Evolutionary conservation across 2,888 invertebrate genomes (phyloP).

Genomic region (Aquatica leii): DNA sequence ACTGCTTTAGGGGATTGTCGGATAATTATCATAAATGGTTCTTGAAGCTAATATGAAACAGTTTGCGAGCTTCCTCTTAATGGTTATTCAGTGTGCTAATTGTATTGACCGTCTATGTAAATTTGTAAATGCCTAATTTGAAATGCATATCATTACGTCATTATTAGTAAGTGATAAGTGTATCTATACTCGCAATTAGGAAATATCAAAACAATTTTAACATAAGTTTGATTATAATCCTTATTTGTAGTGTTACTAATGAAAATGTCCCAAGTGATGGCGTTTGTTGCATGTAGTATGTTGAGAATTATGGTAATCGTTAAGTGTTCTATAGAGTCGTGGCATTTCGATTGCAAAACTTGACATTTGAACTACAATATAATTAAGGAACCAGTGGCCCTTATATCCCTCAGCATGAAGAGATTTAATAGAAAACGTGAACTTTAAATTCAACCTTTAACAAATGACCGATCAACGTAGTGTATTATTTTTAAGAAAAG

Average conservation of each 20-base stretch:
- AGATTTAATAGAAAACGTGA: constrained; percentile 32
- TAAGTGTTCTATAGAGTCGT: constrained; percentile 3
- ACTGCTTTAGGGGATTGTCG: constrained; percentile 23
- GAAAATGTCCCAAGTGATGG: not conserved
- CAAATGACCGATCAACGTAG: constrained; percentile 34
- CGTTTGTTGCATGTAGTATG: not conserved
- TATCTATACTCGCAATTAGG: too few species aligned
- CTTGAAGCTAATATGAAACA: constrained; percentile 38
- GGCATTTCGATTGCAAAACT: constrained; percentile 29
- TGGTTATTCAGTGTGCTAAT: constrained; percentile 34
- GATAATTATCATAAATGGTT: constrained; percentile 38
- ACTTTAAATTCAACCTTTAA: constrained; percentile 37
- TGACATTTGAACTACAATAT: constrained; percentile 33
- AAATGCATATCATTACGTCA: constrained; percentile 13
- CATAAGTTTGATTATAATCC: too few species aligned
- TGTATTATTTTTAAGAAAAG: constrained; percentile 8
- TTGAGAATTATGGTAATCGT: not conserved
- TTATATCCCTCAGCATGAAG: constrained; percentile 28
- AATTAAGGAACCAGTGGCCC: constrained; percentile 35
- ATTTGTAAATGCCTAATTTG: constrained; percentile 21
- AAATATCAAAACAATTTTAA: too few species aligned
- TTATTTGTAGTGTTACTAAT: too few species aligned
- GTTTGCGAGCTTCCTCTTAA: constrained; percentile 32
- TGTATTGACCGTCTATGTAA: constrained; percentile 29
- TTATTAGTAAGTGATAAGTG: not conserved